Percentiles rank a stretch among this genome's conserved stretches.
phyloP scores from a whole-genome alignment of 2,888 invertebrate species.

The Dolichomitus sp. region DNA sequence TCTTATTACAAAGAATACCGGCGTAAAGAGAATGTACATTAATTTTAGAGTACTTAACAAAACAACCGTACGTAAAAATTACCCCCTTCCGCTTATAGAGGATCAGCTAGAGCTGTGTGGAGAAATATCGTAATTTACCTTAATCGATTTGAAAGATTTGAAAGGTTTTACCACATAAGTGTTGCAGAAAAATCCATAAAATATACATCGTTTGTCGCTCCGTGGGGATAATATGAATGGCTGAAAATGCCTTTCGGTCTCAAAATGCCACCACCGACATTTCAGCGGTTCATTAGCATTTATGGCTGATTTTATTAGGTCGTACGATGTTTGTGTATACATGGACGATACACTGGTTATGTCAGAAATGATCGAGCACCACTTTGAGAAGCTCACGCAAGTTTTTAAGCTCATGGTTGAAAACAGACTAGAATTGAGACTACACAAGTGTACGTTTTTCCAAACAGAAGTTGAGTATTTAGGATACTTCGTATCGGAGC shows the following conservation, averaged over 20 bases:
- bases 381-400: conserved; percentile 38
- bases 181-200: conserved; percentile 59
- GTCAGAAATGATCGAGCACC: conserved; percentile 47
- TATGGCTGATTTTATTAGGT: conserved; percentile 45
- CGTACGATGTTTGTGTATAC: conserved; percentile 48
- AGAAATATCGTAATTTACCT: conserved; percentile 50
- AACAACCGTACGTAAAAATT: conserved; percentile 38
- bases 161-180: conserved; percentile 52
- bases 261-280: conserved; percentile 51
- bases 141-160: conserved; percentile 44
- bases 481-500: conserved; percentile 67
- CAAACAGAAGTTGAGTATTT: conserved; percentile 66
- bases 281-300: conserved; percentile 57
- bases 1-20: conserved; percentile 50
- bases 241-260: conserved; percentile 61
- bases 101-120: conserved; percentile 36
- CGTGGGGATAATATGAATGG: conserved; percentile 57
- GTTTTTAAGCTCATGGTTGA: conserved; percentile 42
- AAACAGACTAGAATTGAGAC: conserved; percentile 54
- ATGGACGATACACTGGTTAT: conserved; percentile 61
- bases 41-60: conserved; percentile 51
- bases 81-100: conserved; percentile 49
- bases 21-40: conserved; percentile 47
- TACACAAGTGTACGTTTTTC: conserved; percentile 69
- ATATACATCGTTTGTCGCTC: conserved; percentile 61